Conservation (phyloP, 2,113 vertebrate species). For the Heterotis niloticus region DNA sequence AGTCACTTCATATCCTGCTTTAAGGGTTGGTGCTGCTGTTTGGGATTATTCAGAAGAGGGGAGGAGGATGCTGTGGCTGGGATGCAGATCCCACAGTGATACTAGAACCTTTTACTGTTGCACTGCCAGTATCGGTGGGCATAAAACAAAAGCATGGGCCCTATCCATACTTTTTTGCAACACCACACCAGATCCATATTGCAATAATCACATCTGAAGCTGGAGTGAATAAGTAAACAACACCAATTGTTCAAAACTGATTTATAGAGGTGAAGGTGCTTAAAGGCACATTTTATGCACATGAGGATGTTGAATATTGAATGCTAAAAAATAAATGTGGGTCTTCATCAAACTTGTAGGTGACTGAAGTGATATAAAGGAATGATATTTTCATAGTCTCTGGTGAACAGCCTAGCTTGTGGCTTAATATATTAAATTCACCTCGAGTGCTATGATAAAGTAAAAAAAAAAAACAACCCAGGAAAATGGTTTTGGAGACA, state of each 20-base stretch:
- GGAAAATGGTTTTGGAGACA: conserved; percentile 29
- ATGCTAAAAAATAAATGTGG: conserved; percentile 27
- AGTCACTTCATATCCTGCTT: conserved; percentile 14
- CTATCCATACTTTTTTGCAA: background rate
- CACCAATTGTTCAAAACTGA: no score
- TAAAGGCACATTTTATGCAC: no score
- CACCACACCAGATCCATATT: no score
- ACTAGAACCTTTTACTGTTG: conserved; percentile 15
- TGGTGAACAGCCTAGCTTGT: background rate
- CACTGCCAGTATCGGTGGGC: background rate
- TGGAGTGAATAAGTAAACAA: no score
- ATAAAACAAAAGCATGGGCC: no score
- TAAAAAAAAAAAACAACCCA: conserved; percentile 7
- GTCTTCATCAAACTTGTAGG: background rate
- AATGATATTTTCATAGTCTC: background rate
- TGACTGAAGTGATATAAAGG: background rate
- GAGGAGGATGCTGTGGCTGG: conserved; percentile 35
- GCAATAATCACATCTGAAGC: no score
- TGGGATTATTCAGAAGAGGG: conserved; percentile 41
- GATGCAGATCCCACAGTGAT: conserved; percentile 32
- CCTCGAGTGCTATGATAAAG: background rate
- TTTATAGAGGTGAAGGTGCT: no score
- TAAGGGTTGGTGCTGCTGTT: conserved; percentile 29
- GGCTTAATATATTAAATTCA: conserved; percentile 8
- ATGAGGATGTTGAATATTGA: background rate